phyloP scores from a whole-genome alignment of 2,113 vertebrate genomes.

The Coptodon rendalli region DNA sequence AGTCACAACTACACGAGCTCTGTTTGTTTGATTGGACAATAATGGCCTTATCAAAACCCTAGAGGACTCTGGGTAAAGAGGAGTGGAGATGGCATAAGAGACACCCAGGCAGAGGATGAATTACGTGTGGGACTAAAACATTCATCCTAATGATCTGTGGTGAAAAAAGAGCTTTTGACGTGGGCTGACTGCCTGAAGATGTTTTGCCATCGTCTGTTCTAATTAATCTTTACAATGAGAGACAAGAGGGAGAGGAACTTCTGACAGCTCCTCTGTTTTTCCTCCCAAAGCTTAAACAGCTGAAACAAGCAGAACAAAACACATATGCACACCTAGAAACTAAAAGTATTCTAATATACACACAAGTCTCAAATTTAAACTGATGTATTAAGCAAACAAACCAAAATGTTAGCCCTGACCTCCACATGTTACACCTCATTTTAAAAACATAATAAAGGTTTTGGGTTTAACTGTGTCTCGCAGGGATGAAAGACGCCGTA shows the following conservation, averaged over 20 bases:
- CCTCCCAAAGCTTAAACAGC: neutral
- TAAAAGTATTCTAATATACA: neutral
- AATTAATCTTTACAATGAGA: slow-evolving; percentile 47
- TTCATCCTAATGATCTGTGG: slow-evolving; percentile 28
- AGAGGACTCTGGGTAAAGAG: slow-evolving; percentile 4
- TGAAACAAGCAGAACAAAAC: neutral
- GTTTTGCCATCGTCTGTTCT: slow-evolving; percentile 27
- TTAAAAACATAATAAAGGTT: neutral
- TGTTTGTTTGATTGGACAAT: neutral
- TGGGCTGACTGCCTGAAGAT: slow-evolving; percentile 22
- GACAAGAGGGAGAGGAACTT: neutral
- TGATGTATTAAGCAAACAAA: neutral
- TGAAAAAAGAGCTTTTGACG: slow-evolving; percentile 11
- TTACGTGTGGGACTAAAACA: slow-evolving; percentile 1
- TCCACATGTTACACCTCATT: neutral
- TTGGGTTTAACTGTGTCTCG: neutral
- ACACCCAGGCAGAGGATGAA: neutral
- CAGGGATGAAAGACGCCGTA: neutral
- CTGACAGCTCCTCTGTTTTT: slow-evolving; percentile 1
- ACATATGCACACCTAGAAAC: neutral
- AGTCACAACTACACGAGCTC: neutral
- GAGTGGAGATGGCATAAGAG: neutral
- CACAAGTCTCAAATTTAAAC: neutral
- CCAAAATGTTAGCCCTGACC: neutral
- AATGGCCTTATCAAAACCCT: neutral